These are phyloP conservation scores for Sphyrna mokarran DNA, from an alignment of 2,113 vertebrate species.

Conservation along the genomic window DNA sequence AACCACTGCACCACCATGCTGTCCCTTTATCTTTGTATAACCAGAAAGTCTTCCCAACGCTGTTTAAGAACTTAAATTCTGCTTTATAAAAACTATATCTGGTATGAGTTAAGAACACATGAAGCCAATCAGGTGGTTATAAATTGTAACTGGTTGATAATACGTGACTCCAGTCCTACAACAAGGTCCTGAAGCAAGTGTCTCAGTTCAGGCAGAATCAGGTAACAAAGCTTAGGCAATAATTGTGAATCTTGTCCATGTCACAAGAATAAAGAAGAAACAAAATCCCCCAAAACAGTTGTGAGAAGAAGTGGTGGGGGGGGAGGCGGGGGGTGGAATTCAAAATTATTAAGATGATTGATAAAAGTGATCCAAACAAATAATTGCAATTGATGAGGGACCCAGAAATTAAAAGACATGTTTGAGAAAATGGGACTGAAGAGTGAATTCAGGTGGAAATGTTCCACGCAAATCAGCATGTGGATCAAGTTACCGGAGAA, in stretches of 20 bases:
- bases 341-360: neutral
- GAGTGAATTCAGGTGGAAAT: neutral
- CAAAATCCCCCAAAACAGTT: neutral
- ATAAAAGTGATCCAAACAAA: neutral
- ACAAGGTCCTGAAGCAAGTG: neutral
- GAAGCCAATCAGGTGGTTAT: neutral
- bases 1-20: no score
- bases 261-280: neutral
- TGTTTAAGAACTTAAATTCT: neutral
- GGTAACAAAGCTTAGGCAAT: neutral
- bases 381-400: neutral
- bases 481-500: conserved; percentile 29
- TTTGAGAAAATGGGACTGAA: neutral
- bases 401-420: neutral
- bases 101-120: neutral
- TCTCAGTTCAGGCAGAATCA: neutral
- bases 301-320: no score
- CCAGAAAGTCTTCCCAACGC: neutral
- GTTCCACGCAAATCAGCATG: neutral
- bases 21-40: no score
- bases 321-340: neutral
- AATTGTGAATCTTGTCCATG: neutral
- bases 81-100: neutral
- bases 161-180: neutral
- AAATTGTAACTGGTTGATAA: conserved; percentile 13